Conservation (phyloP, 2,888 invertebrate genomes). For the Notodonta dromedarius region DNA sequence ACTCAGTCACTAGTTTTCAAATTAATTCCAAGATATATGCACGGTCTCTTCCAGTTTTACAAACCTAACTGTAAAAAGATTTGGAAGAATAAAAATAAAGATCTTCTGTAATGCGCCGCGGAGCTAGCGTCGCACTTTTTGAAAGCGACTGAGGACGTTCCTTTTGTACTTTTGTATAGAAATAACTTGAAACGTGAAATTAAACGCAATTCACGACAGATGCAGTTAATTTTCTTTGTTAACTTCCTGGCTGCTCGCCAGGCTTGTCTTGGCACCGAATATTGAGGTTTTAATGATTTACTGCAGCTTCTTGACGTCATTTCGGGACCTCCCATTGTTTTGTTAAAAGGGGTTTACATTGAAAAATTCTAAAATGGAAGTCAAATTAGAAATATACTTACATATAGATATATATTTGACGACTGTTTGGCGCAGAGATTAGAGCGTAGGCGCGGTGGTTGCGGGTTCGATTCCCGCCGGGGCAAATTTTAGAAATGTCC, state of each 20-base stretch:
- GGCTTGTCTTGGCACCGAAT: background rate
- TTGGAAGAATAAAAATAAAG: slow-evolving; percentile 32
- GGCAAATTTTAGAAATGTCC: no score
- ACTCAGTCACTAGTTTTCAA: no score
- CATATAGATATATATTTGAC: no score
- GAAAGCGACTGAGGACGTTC: slow-evolving; percentile 12
- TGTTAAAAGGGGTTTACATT: background rate
- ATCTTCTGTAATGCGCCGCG: slow-evolving; percentile 32
- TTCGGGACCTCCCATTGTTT: background rate
- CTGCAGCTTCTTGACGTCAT: background rate
- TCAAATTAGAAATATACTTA: no score
- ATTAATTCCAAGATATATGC: no score
- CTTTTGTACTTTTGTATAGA: slow-evolving; percentile 10
- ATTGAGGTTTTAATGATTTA: background rate
- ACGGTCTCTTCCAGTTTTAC: background rate
- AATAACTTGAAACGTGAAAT: slow-evolving; percentile 7
- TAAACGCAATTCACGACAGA: background rate
- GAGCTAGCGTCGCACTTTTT: slow-evolving; percentile 28
- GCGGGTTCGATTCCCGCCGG: no score
- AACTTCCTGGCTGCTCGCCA: background rate
- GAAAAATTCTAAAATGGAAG: no score
- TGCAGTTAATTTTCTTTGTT: slow-evolving; percentile 1
- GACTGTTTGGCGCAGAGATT: no score
- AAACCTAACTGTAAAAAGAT: slow-evolving; percentile 31
- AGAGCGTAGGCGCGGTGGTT: no score